Base-by-base conservation (phyloP, 2,888 invertebrate species). In the Thereva nobilitata region DNA sequence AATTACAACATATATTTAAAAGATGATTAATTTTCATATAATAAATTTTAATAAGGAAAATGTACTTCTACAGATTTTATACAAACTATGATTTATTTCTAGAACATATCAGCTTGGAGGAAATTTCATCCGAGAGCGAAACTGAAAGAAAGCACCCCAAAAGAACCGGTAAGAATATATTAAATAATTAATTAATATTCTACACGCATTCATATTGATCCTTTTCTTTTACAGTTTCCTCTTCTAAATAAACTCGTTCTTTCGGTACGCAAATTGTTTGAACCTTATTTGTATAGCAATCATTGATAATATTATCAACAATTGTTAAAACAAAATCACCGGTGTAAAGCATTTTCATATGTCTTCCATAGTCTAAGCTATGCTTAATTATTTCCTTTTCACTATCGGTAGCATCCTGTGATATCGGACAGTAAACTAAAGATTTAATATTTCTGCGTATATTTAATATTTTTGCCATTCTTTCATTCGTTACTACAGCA, bases 81-180 rank as follows among this genome's bases (percentile, higher is more conserved):
- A 42, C n/a, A 47, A 4, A 35, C 44, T 41, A 37, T 54, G 59
- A 66, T 54, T 45, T 34, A 10, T 49, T 70, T 70, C 8, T 80
- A 74, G 87, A 87, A 75, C 85, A 86, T 2, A 85, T 87, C 65
- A 86, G 86, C 0, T 75, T 87, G 67, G 87, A 87, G 73, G 86
- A 86, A 76, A 86, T 87, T 57, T 86, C 86, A 5, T 81, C 82
- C 0, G 81, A 80, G 64, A 79, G 79, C 67, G 81, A 80, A 68
- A 75, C 79, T 34, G 78, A 69, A 35, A 41, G 50, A 12, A 57
- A 38, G 5, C 35, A 45, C 23, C 23, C 23, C 12, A 65, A 67
- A 40, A 4, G 35, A 23, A 7, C 59, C 9, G 53, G 55, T 49
- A 54, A 53, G 12, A 49, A n/a, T 47, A 41, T n/a, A 53, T 8